Conservation (phyloP, 1,140 invertebrate genomes). For the Medauroidea extradentata region DNA sequence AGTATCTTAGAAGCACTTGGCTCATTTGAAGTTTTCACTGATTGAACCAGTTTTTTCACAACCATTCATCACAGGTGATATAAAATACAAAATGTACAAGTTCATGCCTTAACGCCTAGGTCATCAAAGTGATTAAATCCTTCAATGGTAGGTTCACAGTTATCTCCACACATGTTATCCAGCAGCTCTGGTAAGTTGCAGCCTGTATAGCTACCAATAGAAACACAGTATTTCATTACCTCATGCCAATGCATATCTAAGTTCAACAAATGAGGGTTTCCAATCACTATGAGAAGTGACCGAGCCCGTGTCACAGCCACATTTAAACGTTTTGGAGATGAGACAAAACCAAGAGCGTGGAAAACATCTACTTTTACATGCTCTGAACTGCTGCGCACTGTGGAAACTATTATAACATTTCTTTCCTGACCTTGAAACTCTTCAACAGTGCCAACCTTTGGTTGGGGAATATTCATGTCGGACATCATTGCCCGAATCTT, state of each 20-base stretch:
- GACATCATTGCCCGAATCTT: constrained; percentile 66
- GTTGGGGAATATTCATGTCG: constrained; percentile 58
- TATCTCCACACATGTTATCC: too few species aligned
- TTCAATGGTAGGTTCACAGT: too few species aligned
- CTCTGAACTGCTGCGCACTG: constrained; percentile 63
- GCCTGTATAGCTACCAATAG: neutral
- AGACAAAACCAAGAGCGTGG: constrained; percentile 69
- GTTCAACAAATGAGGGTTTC: constrained; percentile 71
- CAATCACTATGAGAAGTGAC: constrained; percentile 72
- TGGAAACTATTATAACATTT: constrained; percentile 79
- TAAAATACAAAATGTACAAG: too few species aligned
- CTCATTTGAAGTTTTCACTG: too few species aligned
- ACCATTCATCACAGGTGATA: too few species aligned
- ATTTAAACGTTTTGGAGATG: constrained; percentile 73
- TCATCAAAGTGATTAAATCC: too few species aligned
- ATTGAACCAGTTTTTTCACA: too few species aligned
- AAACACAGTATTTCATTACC: constrained; percentile 56
- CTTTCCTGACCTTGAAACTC: constrained; percentile 95
- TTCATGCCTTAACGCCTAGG: too few species aligned
- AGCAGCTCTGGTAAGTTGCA: constrained; percentile 1
- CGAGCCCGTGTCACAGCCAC: constrained; percentile 82
- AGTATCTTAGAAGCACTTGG: too few species aligned
- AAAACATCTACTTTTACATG: constrained; percentile 49
- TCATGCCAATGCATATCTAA: constrained; percentile 66
- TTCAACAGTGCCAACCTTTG: constrained; percentile 90